Evolutionary conservation across 2,888 invertebrate species (phyloP).

Genomic region (Pseudoips prasinana): DNA sequence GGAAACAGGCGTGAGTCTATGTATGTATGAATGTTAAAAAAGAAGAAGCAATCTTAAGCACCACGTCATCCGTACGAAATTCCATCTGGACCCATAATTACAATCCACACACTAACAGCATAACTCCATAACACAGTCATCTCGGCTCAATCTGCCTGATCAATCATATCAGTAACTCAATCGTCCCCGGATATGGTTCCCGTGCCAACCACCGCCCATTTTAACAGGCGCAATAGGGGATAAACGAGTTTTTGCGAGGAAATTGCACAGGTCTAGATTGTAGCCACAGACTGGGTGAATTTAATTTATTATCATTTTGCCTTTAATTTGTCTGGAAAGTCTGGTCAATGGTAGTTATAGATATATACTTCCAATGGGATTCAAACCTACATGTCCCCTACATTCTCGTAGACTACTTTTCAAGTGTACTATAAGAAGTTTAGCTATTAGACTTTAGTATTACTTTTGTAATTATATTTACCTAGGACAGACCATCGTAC

Average conservation of each 20-base stretch:
- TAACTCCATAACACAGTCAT: slow-evolving; percentile 17
- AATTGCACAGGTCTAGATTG: slow-evolving; percentile 37
- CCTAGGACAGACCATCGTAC: too few relatives aligned
- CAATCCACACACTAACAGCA: neutral
- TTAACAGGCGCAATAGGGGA: slow-evolving; percentile 44
- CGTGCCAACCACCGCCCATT: slow-evolving; percentile 53
- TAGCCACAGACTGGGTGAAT: slow-evolving; percentile 5
- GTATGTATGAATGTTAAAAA: too few relatives aligned
- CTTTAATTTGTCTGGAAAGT: neutral
- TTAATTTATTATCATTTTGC: neutral
- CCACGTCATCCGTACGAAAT: too few relatives aligned
- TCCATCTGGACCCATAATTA: too few relatives aligned
- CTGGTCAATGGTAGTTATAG: neutral
- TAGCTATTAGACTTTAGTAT: too few relatives aligned
- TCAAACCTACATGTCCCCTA: too few relatives aligned
- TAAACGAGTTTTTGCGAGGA: slow-evolving; percentile 55
- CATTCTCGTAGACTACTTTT: too few relatives aligned
- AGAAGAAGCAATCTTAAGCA: too few relatives aligned
- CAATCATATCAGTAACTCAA: slow-evolving; percentile 54
- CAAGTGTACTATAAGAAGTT: too few relatives aligned
- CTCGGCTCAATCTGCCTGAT: slow-evolving; percentile 41
- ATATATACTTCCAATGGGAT: too few relatives aligned
- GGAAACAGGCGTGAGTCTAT: too few relatives aligned
- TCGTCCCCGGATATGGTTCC: slow-evolving; percentile 62
- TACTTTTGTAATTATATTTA: too few relatives aligned